Percentiles rank a stretch among this genome's conserved stretches.
phyloP scores from a whole-genome alignment of 2,888 invertebrate genomes.

The Morpho helenor region DNA sequence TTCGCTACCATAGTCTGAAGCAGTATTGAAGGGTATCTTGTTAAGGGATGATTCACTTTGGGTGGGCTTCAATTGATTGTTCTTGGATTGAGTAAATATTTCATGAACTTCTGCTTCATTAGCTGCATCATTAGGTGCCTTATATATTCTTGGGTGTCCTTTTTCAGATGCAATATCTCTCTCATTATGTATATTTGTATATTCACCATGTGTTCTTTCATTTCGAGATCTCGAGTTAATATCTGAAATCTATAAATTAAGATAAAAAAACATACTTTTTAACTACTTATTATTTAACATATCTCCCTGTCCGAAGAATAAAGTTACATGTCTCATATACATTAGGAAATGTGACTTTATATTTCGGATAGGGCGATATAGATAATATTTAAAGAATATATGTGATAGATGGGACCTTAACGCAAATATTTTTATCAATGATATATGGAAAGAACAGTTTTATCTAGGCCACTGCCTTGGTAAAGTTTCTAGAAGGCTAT shows the following conservation, averaged over 20 bases:
- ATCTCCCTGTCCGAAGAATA: no score
- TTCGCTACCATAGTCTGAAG: conserved; percentile 9
- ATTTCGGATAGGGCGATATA: no score
- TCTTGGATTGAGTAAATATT: not conserved
- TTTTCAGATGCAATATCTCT: conserved; percentile 4
- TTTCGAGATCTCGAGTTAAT: conserved; percentile 8
- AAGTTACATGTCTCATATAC: no score
- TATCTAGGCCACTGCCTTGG: no score
- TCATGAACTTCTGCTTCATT: conserved; percentile 5
- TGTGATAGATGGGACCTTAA: no score
- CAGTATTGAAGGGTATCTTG: not conserved
- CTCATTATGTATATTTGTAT: conserved; percentile 1
- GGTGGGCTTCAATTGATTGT: not conserved
- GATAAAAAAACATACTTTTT: not conserved
- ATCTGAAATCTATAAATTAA: conserved; percentile 15
- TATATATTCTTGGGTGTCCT: conserved; percentile 2
- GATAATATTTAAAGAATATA: no score
- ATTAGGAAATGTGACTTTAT: no score
- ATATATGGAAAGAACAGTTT: no score
- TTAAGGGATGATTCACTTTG: conserved; percentile 2
- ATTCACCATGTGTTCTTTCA: conserved; percentile 8
- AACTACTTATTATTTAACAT: no score
- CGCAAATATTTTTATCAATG: no score
- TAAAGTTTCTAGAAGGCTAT: no score
- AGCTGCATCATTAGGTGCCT: not conserved